These are phyloP conservation scores for Dicaeum eximium DNA, from an alignment of 2,113 vertebrate species.

Conservation along the genomic window DNA sequence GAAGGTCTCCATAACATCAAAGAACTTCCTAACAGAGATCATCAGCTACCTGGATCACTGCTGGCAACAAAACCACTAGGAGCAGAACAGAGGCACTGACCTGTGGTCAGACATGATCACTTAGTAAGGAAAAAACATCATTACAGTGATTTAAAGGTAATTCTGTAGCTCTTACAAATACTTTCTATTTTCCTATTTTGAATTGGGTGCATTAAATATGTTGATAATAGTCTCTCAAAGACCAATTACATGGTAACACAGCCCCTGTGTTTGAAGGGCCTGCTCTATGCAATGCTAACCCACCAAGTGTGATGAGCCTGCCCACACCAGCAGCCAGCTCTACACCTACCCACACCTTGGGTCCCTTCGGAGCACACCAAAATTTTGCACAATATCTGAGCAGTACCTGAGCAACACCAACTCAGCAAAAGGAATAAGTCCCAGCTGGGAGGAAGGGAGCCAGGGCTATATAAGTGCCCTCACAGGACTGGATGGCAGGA, in stretches of 20 bases:
- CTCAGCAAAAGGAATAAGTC: neutral
- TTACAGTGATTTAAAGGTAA: neutral
- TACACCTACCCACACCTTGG: neutral
- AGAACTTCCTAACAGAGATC: neutral
- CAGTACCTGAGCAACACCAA: neutral
- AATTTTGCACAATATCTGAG: fast-evolving
- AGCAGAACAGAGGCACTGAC: neutral
- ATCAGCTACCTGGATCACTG: neutral
- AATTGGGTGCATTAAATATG: neutral
- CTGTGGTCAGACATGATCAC: neutral
- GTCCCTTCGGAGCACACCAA: neutral
- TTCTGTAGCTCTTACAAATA: neutral
- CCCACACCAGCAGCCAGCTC: neutral
- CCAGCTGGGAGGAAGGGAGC: neutral
- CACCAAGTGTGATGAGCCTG: neutral
- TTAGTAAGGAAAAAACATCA: neutral
- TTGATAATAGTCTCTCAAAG: neutral
- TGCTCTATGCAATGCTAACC: neutral
- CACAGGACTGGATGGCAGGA: neutral
- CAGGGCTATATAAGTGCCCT: neutral
- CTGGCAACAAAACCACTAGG: neutral
- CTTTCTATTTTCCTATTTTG: neutral
- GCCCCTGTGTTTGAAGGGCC: neutral
- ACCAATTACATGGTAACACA: neutral
- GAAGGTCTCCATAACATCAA: neutral